A percentile compares a stretch with the other conserved stretches of the same genome.
These are phyloP conservation scores for Smittia aterrima DNA, from an alignment of 2,888 invertebrate genomes.

Conservation along the genomic window DNA sequence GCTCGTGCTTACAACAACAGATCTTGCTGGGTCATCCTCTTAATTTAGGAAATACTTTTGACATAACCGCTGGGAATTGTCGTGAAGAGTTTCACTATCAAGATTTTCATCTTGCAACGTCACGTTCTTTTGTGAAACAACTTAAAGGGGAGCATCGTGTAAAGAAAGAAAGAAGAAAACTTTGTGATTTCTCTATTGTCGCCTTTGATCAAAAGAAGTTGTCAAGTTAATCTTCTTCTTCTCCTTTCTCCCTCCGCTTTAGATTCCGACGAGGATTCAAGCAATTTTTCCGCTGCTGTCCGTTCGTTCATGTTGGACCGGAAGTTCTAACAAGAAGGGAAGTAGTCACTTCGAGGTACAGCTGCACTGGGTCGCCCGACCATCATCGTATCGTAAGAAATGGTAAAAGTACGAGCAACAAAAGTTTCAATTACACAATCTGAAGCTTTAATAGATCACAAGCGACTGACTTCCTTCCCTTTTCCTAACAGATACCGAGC, in stretches of 20 bases:
- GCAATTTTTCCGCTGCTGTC: slow-evolving; percentile 87
- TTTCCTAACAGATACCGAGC: slow-evolving; percentile 50
- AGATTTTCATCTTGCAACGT: background rate
- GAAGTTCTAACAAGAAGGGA: slow-evolving; percentile 69
- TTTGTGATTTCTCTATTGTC: background rate
- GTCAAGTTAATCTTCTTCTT: background rate
- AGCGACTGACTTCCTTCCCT: slow-evolving; percentile 4
- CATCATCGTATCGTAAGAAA: slow-evolving; percentile 68
- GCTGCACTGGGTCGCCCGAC: slow-evolving; percentile 75
- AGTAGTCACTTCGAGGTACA: slow-evolving; percentile 72
- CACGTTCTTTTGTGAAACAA: background rate
- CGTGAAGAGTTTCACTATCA: background rate
- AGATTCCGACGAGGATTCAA: slow-evolving; percentile 93
- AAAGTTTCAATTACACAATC: background rate
- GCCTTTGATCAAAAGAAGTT: background rate
- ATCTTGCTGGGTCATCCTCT: background rate
- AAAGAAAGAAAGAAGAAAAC: background rate
- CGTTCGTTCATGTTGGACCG: slow-evolving; percentile 68
- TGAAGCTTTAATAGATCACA: slow-evolving; percentile 4
- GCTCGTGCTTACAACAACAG: background rate
- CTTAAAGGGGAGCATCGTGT: background rate
- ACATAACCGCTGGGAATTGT: background rate
- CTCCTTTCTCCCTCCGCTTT: slow-evolving; percentile 46
- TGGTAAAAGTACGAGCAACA: slow-evolving; percentile 56
- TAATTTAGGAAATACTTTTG: background rate